Percentiles rank a stretch among this genome's conserved stretches.
Evolutionary conservation across 23 tunicate genomes (phyloP).

Genomic region (Halocynthia aurantium): DNA sequence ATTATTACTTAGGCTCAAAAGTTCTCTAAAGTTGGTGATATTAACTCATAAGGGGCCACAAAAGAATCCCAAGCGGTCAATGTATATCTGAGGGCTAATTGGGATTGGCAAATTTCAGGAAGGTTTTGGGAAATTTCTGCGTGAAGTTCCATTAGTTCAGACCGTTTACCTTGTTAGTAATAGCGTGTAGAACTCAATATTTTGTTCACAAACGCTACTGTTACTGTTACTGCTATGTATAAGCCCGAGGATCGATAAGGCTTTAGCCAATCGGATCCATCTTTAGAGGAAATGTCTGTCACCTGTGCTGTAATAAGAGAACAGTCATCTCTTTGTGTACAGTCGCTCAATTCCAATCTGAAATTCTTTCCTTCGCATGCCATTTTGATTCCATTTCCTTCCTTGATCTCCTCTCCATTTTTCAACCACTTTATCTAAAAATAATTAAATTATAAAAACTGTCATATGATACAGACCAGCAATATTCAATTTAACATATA

Average conservation of each 20-base stretch:
- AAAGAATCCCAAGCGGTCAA: too few relatives aligned
- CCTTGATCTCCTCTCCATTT: constrained; percentile 25
- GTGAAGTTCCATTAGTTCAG: background rate
- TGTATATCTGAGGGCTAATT: too few relatives aligned
- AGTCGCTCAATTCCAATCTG: constrained; percentile 27
- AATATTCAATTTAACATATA: background rate
- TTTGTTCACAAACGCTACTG: too few relatives aligned
- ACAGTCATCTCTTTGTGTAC: constrained; percentile 57
- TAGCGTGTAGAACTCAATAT: background rate
- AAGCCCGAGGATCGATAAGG: too few relatives aligned
- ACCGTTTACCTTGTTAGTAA: background rate
- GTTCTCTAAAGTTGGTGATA: too few relatives aligned
- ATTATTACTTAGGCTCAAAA: background rate
- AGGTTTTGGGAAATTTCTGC: background rate
- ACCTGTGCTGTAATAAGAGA: constrained; percentile 67
- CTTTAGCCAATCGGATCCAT: too few relatives aligned
- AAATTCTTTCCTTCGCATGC: constrained; percentile 38
- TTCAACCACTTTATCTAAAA: constrained; percentile 59
- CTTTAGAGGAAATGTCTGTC: too few relatives aligned
- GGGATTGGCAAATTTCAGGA: too few relatives aligned
- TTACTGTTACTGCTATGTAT: too few relatives aligned
- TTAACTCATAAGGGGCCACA: too few relatives aligned
- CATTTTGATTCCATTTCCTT: constrained; percentile 20
- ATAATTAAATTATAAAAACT: background rate
- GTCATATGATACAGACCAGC: background rate